Conservation (phyloP, 2,888 invertebrate genomes). For the Phaonia tiefii region DNA sequence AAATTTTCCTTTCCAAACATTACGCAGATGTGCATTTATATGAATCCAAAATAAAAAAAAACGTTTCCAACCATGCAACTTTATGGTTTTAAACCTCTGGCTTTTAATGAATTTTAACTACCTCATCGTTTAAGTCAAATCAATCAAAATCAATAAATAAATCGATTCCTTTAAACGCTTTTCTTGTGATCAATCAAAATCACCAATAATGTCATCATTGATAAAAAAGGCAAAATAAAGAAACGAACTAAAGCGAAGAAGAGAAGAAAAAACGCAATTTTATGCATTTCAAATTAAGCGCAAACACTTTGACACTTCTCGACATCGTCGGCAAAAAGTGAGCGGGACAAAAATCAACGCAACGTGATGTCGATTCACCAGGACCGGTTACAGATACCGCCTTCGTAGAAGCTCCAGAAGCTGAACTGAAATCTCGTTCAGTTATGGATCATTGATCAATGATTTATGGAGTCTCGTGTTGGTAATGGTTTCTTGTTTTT, state of each 20-base stretch:
- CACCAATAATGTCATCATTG: constrained; percentile 39
- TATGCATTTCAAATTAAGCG: constrained; percentile 7
- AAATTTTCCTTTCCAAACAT: too few species aligned
- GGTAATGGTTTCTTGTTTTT: too few species aligned
- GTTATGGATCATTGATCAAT: constrained; percentile 63
- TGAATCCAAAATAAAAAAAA: too few species aligned
- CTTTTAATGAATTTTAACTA: constrained; percentile 62
- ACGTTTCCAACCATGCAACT: too few species aligned
- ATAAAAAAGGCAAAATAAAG: neutral
- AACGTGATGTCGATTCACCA: constrained; percentile 51
- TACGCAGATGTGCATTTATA: too few species aligned
- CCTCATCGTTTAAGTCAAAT: constrained; percentile 59
- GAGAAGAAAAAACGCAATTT: neutral
- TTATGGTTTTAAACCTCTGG: too few species aligned
- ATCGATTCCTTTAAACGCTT: constrained; percentile 34
- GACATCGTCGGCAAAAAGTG: constrained; percentile 28
- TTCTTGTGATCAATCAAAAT: constrained; percentile 60
- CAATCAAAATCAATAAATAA: constrained; percentile 66
- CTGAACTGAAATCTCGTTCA: constrained; percentile 31
- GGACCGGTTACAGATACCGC: neutral
- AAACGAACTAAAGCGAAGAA: neutral
- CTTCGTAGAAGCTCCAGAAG: constrained; percentile 33
- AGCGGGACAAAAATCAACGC: constrained; percentile 45
- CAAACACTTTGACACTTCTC: constrained; percentile 56
- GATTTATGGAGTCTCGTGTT: constrained; percentile 52